Conservation (phyloP, 2,113 vertebrate genomes). For the Lampris incognitus region DNA sequence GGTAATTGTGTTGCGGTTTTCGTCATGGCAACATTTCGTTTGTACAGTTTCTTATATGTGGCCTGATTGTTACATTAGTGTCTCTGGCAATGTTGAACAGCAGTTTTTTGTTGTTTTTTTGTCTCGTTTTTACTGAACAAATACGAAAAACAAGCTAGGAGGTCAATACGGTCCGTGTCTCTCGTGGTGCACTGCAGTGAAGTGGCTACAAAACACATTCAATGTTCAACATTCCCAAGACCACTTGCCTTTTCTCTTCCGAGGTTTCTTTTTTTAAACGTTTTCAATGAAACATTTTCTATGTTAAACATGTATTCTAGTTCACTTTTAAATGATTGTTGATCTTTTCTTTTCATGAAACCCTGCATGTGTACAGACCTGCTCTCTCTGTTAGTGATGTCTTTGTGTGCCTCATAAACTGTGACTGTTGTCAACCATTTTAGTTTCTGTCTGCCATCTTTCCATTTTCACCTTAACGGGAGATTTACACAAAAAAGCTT, state of each 20-base stretch:
- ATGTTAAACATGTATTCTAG: conserved; percentile 28
- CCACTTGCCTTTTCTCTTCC: not conserved
- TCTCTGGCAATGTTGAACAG: conserved; percentile 34
- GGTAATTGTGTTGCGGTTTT: conserved; percentile 35
- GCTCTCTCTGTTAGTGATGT: conserved; percentile 39
- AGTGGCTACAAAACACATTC: conserved; percentile 1
- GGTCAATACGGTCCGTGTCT: conserved; percentile 7
- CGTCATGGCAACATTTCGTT: conserved; percentile 4
- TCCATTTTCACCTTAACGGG: conserved; percentile 10
- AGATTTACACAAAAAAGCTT: conserved; percentile 16
- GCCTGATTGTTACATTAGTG: conserved; percentile 7
- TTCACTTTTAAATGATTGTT: conserved; percentile 37
- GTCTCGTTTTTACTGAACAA: not conserved
- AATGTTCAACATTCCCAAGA: conserved; percentile 37
- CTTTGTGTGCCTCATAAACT: conserved; percentile 65
- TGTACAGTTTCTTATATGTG: conserved; percentile 50
- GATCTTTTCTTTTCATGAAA: conserved; percentile 41
- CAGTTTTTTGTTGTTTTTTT: not conserved
- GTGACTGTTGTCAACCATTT: conserved; percentile 59
- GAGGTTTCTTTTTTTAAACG: conserved; percentile 1
- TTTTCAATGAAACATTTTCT: conserved; percentile 35
- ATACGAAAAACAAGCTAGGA: not conserved
- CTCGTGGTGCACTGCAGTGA: conserved; percentile 10
- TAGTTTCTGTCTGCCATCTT: conserved; percentile 12
- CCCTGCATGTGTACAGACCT: conserved; percentile 69